Conservation (phyloP, 2,113 vertebrate species). For the Penelope pileata region DNA sequence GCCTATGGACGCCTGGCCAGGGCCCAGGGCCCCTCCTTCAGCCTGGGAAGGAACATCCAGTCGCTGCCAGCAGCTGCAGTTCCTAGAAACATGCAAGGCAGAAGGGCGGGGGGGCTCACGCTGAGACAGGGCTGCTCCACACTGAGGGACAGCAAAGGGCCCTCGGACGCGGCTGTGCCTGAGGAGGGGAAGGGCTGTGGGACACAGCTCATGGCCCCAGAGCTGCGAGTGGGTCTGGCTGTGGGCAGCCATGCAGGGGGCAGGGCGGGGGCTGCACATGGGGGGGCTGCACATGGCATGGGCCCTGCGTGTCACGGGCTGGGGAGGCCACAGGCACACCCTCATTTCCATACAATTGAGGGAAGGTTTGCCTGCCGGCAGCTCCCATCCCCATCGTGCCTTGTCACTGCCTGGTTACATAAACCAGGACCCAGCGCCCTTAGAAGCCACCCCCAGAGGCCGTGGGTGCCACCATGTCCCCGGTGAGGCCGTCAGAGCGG, state of each 20-base stretch:
- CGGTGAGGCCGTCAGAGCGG: neutral
- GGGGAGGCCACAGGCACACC: neutral
- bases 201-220: too few relatives aligned
- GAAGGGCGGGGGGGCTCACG: constrained; percentile 43
- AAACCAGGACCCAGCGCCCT: neutral
- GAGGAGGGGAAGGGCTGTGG: neutral
- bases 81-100: constrained; percentile 65
- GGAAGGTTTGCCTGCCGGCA: neutral
- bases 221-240: too few relatives aligned
- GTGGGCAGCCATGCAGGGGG: too few relatives aligned
- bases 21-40: constrained; percentile 7
- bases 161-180: rapidly evolving
- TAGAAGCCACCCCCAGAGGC: neutral
- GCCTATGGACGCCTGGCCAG: neutral
- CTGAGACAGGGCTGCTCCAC: neutral
- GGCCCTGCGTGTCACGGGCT: neutral
- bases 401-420: neutral
- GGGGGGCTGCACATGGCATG: too few relatives aligned
- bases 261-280: too few relatives aligned
- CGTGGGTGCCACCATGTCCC: neutral
- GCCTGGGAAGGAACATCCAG: constrained; percentile 51
- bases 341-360: neutral
- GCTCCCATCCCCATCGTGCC: neutral
- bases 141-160: neutral
- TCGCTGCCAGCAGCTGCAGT: constrained; percentile 53